These are phyloP conservation scores for Quadroppia sp. DNA, from an alignment of 2,888 invertebrate genomes.

Conservation along the genomic window DNA sequence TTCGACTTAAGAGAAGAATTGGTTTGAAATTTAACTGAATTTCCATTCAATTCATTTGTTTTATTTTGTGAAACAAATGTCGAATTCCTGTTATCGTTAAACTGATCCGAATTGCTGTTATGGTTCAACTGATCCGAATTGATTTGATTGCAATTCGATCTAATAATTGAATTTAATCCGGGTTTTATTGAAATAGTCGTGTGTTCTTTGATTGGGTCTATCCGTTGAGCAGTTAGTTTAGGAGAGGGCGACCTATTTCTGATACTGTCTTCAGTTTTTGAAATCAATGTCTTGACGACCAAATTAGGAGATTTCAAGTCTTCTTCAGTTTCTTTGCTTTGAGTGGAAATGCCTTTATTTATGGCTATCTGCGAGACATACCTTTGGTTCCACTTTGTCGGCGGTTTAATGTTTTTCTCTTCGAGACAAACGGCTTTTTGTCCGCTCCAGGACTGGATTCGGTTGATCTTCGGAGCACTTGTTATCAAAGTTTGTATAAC, in stretches of 20 bases:
- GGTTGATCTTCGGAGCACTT: slow-evolving; percentile 20
- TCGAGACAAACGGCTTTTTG: slow-evolving; percentile 4
- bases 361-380: slow-evolving; percentile 30
- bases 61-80: background rate
- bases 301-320: slow-evolving; percentile 3
- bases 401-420: slow-evolving; percentile 8
- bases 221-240: background rate
- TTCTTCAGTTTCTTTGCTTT: background rate
- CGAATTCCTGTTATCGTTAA: background rate
- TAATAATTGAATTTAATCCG: slow-evolving; percentile 2
- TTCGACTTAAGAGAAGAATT: background rate
- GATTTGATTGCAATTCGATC: slow-evolving; percentile 1
- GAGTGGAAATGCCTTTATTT: background rate
- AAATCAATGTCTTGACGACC: background rate
- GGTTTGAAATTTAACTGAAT: too few relatives aligned
- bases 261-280: background rate
- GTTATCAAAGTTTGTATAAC: slow-evolving; percentile 27
- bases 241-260: slow-evolving; percentile 20
- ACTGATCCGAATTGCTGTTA: background rate
- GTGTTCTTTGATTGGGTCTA: background rate
- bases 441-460: slow-evolving; percentile 37
- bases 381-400: background rate
- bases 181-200: slow-evolving; percentile 22
- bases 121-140: background rate
- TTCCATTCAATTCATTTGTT: too few relatives aligned